Evolutionary conservation across 2,113 vertebrate species (phyloP), one percentile per base, ranked within the genome.

Genomic region (Myrmecophaga tridactyla): DNA sequence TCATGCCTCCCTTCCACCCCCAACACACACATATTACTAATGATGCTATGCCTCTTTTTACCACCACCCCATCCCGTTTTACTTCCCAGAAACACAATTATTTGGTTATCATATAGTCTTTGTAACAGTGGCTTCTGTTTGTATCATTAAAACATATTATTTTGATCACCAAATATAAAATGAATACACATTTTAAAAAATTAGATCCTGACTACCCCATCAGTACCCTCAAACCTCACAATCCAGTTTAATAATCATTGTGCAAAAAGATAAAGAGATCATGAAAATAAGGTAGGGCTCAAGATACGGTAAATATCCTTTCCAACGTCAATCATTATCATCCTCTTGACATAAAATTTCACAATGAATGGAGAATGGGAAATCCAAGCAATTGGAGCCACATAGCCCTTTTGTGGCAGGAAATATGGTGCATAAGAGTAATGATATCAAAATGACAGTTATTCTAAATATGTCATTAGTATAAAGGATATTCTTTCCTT

Each of bases 101-200:
- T 53, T 94, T 81, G 10, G 6, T 76, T 85, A 87, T 31, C 70
- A 6, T 12, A 77, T 62, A 63, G 36, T 36, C 21, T 81, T 65
- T 81, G 46, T 53, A 94, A 51, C 41, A 86, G 56, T 13, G 82
- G 18, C 80, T 78, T 75, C 36, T 90, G 15, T 48, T 41, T 56
- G 10, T 41, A n/a, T 80, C 46, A 89, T 39, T 86, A 46, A 85
- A 92, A n/a, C 20, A 60, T 29, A 43, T 20, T 84, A 72, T 60
- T 94, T 53, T 82, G 13, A 65, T 89, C 34, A 36, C 63, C 60
- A 80, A 92, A 95, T 70, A 76, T 27, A 65, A 77, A 86, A 51
- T 65, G 3, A 48, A 95, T 84, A 77, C 12, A 56, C 4, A 72
- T 81, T 88, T 94, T 62, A 9, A 1, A 85, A 86, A 86, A 84